These are phyloP conservation scores for Pseudomyrmex flavicornis DNA, from an alignment of 1,140 invertebrate species.

Conservation along the genomic window DNA sequence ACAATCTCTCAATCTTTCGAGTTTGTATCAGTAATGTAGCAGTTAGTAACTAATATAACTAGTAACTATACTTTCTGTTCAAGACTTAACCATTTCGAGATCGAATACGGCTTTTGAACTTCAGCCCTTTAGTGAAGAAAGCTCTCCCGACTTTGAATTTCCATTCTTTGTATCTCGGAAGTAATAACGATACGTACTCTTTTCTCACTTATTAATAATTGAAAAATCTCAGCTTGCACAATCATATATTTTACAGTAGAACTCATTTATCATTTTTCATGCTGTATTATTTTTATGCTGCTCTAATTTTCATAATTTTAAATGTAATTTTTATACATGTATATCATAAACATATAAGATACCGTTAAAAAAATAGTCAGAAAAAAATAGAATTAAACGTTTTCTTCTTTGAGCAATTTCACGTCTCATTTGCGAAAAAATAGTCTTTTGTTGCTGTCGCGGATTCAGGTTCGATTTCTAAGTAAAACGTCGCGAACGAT, in stretches of 20 bases:
- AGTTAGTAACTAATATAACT: slow-evolving; percentile 3
- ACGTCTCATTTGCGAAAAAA: neutral
- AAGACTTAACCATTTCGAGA: slow-evolving; percentile 9
- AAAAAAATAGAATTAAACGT: neutral
- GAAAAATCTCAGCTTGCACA: neutral
- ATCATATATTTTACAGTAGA: neutral
- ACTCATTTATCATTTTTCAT: neutral
- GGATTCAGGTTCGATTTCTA: neutral
- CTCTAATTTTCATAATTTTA: neutral
- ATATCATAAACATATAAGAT: neutral
- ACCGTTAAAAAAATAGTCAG: neutral
- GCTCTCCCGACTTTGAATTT: neutral
- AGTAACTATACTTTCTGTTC: slow-evolving; percentile 11
- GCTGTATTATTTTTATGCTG: neutral
- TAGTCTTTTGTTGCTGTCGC: neutral
- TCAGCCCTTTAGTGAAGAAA: neutral
- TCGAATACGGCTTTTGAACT: slow-evolving; percentile 23
- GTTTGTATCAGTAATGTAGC: slow-evolving; percentile 1
- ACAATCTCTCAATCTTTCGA: neutral
- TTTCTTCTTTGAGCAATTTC: neutral
- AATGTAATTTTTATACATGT: too few species aligned
- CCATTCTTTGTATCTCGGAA: neutral
- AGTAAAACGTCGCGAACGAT: neutral
- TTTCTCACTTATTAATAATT: neutral
- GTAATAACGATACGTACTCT: slow-evolving; percentile 1